Evolutionary conservation across 2,797 vertebrate genomes (phyloP).

Genomic region (Acanthornis magna): DNA sequence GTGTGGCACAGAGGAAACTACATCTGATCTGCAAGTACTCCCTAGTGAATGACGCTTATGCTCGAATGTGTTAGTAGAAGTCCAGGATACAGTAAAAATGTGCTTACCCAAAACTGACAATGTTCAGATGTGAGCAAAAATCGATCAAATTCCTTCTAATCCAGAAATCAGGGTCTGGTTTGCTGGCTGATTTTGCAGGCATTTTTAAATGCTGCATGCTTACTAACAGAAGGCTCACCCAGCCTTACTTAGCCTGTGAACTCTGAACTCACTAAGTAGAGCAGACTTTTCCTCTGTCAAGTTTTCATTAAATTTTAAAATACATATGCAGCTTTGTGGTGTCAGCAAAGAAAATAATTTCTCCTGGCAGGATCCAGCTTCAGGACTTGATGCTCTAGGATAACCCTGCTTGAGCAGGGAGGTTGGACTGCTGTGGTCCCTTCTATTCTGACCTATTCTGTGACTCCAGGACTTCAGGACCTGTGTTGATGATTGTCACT

Average conservation of each 20-base stretch:
- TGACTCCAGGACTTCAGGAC: not conserved
- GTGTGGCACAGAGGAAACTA: not conserved
- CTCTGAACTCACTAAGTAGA: not conserved
- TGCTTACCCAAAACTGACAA: not conserved
- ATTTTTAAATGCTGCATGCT: not conserved
- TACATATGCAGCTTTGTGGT: not conserved
- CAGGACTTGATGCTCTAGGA: not conserved
- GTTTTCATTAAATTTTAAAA: conserved; percentile 56
- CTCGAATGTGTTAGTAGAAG: not conserved
- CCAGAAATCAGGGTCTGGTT: not conserved
- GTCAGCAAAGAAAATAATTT: conserved; percentile 2
- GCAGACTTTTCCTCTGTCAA: not conserved
- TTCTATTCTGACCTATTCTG: too few species aligned
- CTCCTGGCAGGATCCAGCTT: not conserved
- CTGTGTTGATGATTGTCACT: not conserved
- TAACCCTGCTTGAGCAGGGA: not conserved
- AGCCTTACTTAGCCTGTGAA: not conserved
- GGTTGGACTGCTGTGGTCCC: not conserved
- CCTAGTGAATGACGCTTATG: not conserved
- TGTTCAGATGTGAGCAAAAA: not conserved
- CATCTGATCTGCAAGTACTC: not conserved
- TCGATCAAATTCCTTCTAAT: not conserved
- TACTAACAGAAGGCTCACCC: not conserved
- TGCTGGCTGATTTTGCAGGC: not conserved
- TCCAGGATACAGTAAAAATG: not conserved